These are phyloP conservation scores for Hylyphantes graminicola DNA, from an alignment of 1,140 invertebrate genomes.

Conservation along the genomic window DNA sequence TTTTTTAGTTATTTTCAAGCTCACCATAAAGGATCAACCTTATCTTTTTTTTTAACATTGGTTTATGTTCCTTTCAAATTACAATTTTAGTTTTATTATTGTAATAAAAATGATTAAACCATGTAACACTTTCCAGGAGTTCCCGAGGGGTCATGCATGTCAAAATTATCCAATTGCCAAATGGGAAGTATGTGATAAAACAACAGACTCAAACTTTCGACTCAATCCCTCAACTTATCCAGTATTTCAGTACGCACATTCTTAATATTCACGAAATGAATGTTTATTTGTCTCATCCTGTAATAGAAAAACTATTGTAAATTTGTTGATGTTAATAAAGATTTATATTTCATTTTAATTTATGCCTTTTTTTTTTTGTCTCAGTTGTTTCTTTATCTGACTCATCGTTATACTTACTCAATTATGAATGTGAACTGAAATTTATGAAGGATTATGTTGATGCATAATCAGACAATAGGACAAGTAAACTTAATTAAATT, in stretches of 20 bases:
- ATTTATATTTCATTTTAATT: constrained; percentile 43
- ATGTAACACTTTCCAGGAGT: constrained; percentile 18
- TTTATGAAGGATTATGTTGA: too few species aligned
- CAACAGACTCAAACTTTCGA: constrained; percentile 47
- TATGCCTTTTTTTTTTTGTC: not conserved
- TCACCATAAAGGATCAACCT: too few species aligned
- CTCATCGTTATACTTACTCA: not conserved
- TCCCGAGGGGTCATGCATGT: constrained; percentile 51
- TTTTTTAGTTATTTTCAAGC: too few species aligned
- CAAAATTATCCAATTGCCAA: constrained; percentile 37
- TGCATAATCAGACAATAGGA: too few species aligned
- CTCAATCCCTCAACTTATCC: constrained; percentile 47
- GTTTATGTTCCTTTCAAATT: too few species aligned
- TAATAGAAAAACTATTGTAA: constrained; percentile 49
- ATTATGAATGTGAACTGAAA: too few species aligned
- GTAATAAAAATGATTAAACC: too few species aligned
- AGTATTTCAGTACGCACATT: constrained; percentile 56
- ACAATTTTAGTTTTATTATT: too few species aligned
- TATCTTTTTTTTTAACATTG: too few species aligned
- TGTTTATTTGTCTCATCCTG: constrained; percentile 31
- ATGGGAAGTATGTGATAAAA: constrained; percentile 57
- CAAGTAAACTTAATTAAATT: too few species aligned
- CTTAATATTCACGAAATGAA: constrained; percentile 51
- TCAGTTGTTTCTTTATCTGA: not conserved
- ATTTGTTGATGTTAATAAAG: constrained; percentile 33